These are phyloP conservation scores for Lymantria dispar DNA, from an alignment of 2,888 invertebrate genomes.

Conservation along the genomic window DNA sequence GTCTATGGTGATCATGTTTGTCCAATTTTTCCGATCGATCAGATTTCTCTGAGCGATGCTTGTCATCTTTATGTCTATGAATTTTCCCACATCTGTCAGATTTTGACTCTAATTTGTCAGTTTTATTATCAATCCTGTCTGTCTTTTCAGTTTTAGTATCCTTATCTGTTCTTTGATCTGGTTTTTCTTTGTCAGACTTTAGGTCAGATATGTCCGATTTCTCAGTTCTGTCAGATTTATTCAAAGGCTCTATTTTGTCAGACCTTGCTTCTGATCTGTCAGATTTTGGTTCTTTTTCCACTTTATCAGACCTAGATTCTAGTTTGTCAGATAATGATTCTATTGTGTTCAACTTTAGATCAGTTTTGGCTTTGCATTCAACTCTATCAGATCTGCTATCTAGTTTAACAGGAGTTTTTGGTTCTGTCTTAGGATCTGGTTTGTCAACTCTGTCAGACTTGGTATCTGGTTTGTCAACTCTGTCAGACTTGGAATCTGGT, in stretches of 20 bases:
- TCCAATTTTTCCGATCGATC: constrained; percentile 37
- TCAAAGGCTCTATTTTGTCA: constrained; percentile 38
- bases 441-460: constrained; percentile 28
- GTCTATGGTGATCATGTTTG: constrained; percentile 52
- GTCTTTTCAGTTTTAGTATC: constrained; percentile 4
- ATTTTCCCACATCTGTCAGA: constrained; percentile 17
- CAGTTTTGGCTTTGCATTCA: constrained; percentile 13
- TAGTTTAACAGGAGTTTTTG: constrained; percentile 12
- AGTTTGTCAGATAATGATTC: constrained; percentile 22
- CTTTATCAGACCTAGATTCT: constrained; percentile 30
- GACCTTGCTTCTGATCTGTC: constrained; percentile 33
- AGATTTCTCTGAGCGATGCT: constrained; percentile 20
- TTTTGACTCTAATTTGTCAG: constrained; percentile 25
- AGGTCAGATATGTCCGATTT: constrained; percentile 26
- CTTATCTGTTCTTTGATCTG: constrained; percentile 26
- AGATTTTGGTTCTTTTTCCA: constrained; percentile 34
- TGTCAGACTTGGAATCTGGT: constrained; percentile 9
- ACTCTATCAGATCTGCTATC: constrained; percentile 9
- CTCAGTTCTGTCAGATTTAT: constrained; percentile 9
- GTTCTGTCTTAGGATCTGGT: constrained; percentile 36
- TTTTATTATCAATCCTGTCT: constrained; percentile 18
- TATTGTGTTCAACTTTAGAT: constrained; percentile 12
- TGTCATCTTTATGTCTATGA: constrained; percentile 53
- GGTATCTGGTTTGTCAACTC: constrained; percentile 7
- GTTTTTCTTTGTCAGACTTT: constrained; percentile 29